Base-by-base conservation (phyloP, 2,113 vertebrate genomes). In the Leptobrachium ailaonicum region DNA sequence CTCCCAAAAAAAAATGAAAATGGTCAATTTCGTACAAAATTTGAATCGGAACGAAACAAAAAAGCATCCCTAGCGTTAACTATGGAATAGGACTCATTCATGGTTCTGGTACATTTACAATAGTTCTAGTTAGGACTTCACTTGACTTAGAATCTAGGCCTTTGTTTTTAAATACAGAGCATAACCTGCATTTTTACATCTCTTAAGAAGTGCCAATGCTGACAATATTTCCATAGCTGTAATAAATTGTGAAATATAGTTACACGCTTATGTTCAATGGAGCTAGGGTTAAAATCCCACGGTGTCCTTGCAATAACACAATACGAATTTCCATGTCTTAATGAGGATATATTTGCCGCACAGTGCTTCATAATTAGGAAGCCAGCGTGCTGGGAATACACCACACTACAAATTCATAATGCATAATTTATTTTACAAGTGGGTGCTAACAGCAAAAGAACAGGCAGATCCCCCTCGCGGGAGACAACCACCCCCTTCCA, bases 401-500 rank as follows among this genome's bases (percentile, higher is more conserved):
- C 63, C 79, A 75, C 53, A 81, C 79, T 69, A 62, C 72, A 75
- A 50, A 75, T 81, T 75, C 70, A 81, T 75, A 63, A 81, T 81
- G 72, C 71, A 67, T 81, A 75, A 81, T 81, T 75, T 75, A 74
- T 81, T 75, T 75, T 75, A 75, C 64, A 81, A 75, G 79, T 81
- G 79, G 79, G 79, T 81, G 71, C 79, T 75, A 41, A 54, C 43
- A 69, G 71, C 50, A 62, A 69, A 54, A 20, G 53, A 41, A 68
- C 6, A 60, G 42, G 11, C 40, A 20, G 40, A 42, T 2, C 60
- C 79, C 66, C 54, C 79, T 66, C 42, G 67, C 6, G 66, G 56
- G 71, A 72, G 11, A 60, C 12, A 60, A 6, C 20, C 63, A 32
- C 41, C 70, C 45, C 45, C 70, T 53, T 67, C 66, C 47, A 74